Evolutionary conservation across 1,140 invertebrate genomes (phyloP).

Genomic region (Cotesia vestalis): DNA sequence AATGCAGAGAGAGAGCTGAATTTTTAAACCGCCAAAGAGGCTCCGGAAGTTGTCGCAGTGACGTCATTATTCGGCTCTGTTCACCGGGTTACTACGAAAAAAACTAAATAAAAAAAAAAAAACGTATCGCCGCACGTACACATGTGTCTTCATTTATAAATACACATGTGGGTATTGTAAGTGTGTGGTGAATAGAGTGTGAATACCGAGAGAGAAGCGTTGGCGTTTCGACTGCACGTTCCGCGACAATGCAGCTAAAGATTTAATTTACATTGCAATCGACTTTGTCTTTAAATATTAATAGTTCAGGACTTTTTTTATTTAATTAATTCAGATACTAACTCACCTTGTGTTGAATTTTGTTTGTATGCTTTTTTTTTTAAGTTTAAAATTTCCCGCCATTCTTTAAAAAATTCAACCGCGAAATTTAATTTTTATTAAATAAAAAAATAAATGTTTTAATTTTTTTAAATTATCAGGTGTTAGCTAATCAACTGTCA

Average conservation of each 20-base stretch:
- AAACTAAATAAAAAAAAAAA: slow-evolving; percentile 5
- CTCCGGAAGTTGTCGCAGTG: slow-evolving; percentile 27
- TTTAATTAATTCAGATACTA: too few species aligned
- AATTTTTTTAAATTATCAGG: too few species aligned
- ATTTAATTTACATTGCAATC: too few species aligned
- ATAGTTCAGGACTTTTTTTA: slow-evolving; percentile 18
- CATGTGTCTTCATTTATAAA: neutral
- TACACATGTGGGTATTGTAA: neutral
- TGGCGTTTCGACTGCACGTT: neutral
- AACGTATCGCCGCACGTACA: neutral
- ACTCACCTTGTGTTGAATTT: too few species aligned
- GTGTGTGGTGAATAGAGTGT: neutral
- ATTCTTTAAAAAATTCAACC: too few species aligned
- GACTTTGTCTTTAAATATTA: too few species aligned
- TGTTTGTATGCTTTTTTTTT: slow-evolving; percentile 22
- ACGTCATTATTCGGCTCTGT: slow-evolving; percentile 22
- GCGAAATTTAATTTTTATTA: too few species aligned
- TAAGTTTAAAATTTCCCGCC: neutral
- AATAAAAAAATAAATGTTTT: too few species aligned
- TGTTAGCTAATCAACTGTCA: too few species aligned
- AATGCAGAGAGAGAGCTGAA: too few species aligned
- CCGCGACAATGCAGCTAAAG: neutral
- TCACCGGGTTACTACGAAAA: neutral
- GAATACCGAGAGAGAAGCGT: too few species aligned
- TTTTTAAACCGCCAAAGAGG: neutral